These are phyloP conservation scores for Nysson spinosus DNA, from an alignment of 2,888 invertebrate genomes.

Conservation along the genomic window DNA sequence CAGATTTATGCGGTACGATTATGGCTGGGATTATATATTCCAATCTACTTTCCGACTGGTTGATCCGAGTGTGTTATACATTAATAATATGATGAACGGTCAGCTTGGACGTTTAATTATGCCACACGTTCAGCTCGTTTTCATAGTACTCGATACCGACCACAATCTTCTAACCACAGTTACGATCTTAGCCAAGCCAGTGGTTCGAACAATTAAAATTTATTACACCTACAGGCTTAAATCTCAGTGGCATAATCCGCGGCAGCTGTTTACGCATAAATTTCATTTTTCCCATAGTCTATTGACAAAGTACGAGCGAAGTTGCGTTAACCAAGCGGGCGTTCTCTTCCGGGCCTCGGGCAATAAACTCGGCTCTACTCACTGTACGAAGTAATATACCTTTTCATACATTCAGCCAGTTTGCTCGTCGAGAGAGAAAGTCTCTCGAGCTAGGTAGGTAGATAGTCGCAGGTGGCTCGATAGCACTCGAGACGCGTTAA, in stretches of 20 bases:
- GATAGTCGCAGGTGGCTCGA: conserved; percentile 44
- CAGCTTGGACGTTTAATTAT: too few relatives aligned
- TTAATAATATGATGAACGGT: too few relatives aligned
- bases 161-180: neutral
- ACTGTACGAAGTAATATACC: conserved; percentile 12
- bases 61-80: too few relatives aligned
- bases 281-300: conserved; percentile 19
- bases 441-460: conserved; percentile 13
- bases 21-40: too few relatives aligned
- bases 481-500: conserved; percentile 33
- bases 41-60: too few relatives aligned
- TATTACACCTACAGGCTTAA: conserved; percentile 19
- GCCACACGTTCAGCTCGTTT: too few relatives aligned
- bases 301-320: conserved; percentile 17
- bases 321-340: conserved; percentile 35
- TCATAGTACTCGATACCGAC: too few relatives aligned
- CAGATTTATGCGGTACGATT: too few relatives aligned
- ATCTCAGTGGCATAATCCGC: conserved; percentile 35
- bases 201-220: conserved; percentile 39
- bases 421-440: conserved; percentile 43
- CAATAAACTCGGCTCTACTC: conserved; percentile 41
- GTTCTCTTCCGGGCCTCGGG: conserved; percentile 48
- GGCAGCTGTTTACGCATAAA: conserved; percentile 39
- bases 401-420: conserved; percentile 15
- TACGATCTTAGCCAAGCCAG: conserved; percentile 16